Evolutionary conservation across 2,888 invertebrate genomes (phyloP).

Genomic region (Desoria tigrina): DNA sequence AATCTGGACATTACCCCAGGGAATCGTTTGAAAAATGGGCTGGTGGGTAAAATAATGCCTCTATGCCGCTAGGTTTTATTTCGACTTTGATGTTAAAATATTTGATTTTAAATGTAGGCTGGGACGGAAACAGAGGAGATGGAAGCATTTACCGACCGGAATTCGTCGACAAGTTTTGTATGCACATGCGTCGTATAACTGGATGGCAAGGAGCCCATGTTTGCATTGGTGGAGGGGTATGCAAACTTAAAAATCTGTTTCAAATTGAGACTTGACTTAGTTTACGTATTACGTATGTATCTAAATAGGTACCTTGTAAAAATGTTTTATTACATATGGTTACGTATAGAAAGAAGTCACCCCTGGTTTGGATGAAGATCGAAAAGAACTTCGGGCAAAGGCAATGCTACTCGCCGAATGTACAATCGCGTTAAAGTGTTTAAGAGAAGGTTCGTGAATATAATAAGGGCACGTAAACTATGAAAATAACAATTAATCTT

Average conservation of each 20-base stretch:
- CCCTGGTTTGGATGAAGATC: constrained; percentile 69
- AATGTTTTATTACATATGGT: no score
- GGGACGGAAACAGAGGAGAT: constrained; percentile 63
- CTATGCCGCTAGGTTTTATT: no score
- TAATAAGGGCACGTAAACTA: constrained; percentile 1
- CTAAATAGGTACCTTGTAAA: background rate
- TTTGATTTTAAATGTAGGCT: constrained; percentile 19
- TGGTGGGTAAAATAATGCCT: constrained; percentile 62
- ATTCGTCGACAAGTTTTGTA: constrained; percentile 76
- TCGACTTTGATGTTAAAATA: background rate
- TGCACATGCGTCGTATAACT: constrained; percentile 74
- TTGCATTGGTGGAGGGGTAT: constrained; percentile 96
- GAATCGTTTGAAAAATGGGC: constrained; percentile 76
- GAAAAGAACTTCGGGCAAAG: constrained; percentile 94
- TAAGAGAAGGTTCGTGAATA: constrained; percentile 65
- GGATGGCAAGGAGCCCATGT: constrained; percentile 83
- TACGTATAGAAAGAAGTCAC: constrained; percentile 30
- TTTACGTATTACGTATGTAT: background rate
- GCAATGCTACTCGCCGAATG: constrained; percentile 93
- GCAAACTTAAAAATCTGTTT: constrained; percentile 57
- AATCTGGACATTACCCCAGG: constrained; percentile 64
- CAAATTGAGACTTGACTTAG: background rate
- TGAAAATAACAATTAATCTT: background rate
- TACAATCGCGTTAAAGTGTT: constrained; percentile 80
- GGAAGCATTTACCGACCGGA: constrained; percentile 84